Base-by-base conservation (phyloP, 2,797 vertebrate genomes). In the Tolypeutes matacus region DNA sequence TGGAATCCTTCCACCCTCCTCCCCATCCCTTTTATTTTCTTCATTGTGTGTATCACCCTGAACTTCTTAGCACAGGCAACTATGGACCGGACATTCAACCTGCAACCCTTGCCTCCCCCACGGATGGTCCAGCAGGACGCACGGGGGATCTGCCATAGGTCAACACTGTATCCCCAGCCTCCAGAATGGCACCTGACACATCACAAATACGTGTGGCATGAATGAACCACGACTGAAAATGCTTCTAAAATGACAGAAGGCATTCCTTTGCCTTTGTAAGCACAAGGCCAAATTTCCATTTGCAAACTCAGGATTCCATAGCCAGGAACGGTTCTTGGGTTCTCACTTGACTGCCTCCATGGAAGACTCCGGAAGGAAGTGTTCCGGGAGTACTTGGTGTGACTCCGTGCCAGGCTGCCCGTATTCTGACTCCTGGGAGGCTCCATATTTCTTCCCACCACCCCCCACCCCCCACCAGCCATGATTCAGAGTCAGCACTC, bases 61-160 rank as follows among this genome's bases (percentile, higher is more conserved):
- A 56, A 6, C 8, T 0, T 17, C 39, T 62, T 56, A 34, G 1
- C 51, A 0, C 9, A 58, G 10, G 51, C 87, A 69, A 0, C 2
- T 1, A 6, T 2, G 8, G 72, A 58, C 11, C 53, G 11, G 20
- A 34, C 36, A 25, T 60, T 67, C 20, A 58, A n/a, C 27, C 29
- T 0, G 20, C 4, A 21, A 1, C 42, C 46, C 60, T 69, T 39
- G 58, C 36, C 2, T 36, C 39, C 13, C 27, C 65, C 36, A 8
- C 0, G 25, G 82, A 31, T 5, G 6, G 34, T 25, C 49, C 36
- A 13, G 78, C 29, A 82, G 53, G 80, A 42, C 3, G 39, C 23
- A 8, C 8, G 27, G 27, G 65, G 14, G n/a, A 69, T 20, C 31
- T 21, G 17, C 18, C 77, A 29, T 20, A 29, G 53, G 49, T 27